These are phyloP conservation scores for Tragelaphus scriptus DNA, from an alignment of 2,113 vertebrate genomes.

Conservation along the genomic window DNA sequence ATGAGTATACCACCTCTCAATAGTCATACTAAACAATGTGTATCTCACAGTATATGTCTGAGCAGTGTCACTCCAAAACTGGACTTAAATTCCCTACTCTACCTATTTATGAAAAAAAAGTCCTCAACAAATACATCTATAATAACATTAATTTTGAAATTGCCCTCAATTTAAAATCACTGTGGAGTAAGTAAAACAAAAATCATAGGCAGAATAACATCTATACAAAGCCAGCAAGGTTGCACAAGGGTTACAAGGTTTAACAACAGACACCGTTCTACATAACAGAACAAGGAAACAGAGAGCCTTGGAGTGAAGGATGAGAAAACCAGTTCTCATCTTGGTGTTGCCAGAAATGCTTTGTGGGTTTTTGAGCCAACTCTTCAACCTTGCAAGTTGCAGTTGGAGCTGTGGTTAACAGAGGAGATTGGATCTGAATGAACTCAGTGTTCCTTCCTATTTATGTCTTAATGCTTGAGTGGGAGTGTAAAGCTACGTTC, in stretches of 20 bases:
- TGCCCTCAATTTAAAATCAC: slow-evolving; percentile 12
- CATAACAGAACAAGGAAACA: not conserved
- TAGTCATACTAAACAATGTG: not conserved
- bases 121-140: not conserved
- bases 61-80: not conserved
- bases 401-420: not conserved
- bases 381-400: not conserved
- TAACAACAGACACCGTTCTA: not conserved
- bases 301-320: not conserved
- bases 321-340: not conserved
- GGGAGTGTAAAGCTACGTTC: not conserved
- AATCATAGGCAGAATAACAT: not conserved
- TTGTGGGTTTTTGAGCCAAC: not conserved
- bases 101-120: not conserved
- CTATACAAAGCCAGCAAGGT: not conserved
- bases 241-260: not conserved
- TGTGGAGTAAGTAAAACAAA: not conserved
- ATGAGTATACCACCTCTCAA: not conserved
- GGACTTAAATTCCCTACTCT: not conserved
- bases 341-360: not conserved
- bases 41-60: not conserved
- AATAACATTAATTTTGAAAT: slow-evolving; percentile 8
- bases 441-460: not conserved
- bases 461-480: not conserved
- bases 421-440: not conserved